Conservation (phyloP, 2,113 vertebrate genomes). For the Corvus hawaiiensis region DNA sequence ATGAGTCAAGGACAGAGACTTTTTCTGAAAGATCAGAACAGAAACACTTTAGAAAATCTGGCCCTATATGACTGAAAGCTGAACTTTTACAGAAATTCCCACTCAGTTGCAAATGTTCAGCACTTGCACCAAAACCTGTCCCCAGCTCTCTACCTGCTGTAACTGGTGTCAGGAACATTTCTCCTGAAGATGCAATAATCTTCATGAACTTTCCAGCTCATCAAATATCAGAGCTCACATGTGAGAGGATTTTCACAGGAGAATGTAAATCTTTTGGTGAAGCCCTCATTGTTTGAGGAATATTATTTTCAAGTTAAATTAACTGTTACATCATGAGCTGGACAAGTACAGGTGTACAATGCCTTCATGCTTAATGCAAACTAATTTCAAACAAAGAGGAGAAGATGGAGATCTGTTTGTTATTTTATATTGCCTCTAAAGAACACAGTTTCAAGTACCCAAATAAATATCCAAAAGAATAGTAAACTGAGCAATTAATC, state of each 20-base stretch:
- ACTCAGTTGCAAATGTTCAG: neutral
- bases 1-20: neutral
- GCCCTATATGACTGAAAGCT: neutral
- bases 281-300: neutral
- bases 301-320: neutral
- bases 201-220: neutral
- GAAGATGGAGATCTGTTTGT: neutral
- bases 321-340: neutral
- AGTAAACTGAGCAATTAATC: neutral
- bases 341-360: neutral
- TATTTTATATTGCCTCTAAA: neutral
- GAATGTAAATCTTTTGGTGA: neutral
- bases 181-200: neutral
- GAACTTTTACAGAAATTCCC: neutral
- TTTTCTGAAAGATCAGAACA: neutral
- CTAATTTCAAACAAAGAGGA: neutral
- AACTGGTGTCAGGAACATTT: neutral
- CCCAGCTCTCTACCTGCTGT: neutral
- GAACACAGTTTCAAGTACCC: neutral
- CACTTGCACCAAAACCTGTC: neutral
- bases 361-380: neutral
- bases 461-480: neutral
- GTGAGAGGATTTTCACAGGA: neutral
- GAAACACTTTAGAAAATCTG: neutral
- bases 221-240: neutral